These are phyloP conservation scores for Holcopasites calliopsidis DNA, from an alignment of 1,140 invertebrate genomes.

Conservation along the genomic window DNA sequence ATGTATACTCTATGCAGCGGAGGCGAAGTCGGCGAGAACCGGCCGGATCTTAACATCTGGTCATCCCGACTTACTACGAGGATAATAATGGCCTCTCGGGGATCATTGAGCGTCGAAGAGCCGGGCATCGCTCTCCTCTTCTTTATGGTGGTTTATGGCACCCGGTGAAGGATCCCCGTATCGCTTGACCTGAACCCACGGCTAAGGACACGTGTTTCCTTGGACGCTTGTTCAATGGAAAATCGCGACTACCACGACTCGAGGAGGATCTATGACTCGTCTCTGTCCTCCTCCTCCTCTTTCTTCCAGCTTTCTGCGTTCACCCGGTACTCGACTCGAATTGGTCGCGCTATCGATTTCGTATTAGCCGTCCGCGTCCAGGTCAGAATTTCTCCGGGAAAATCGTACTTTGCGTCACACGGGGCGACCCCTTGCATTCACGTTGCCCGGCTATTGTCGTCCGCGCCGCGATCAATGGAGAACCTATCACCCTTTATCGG, in stretches of 20 bases:
- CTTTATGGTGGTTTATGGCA: slow-evolving; percentile 59
- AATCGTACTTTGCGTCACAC: slow-evolving; percentile 16
- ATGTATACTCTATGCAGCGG: slow-evolving; percentile 64
- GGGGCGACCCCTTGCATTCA: not conserved
- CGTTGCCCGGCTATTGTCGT: not conserved
- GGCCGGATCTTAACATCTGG: slow-evolving; percentile 60
- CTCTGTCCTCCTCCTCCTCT: not conserved
- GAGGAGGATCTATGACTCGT: not conserved
- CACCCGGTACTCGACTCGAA: not conserved
- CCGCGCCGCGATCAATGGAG: not conserved
- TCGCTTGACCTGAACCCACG: slow-evolving; percentile 9
- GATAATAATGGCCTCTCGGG: slow-evolving; percentile 56
- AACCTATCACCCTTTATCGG: slow-evolving; percentile 21
- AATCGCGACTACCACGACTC: slow-evolving; percentile 11
- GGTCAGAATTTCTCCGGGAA: slow-evolving; percentile 40
- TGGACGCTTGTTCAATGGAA: slow-evolving; percentile 38
- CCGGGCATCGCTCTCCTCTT: slow-evolving; percentile 11
- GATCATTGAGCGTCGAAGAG: slow-evolving; percentile 47
- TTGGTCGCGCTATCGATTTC: slow-evolving; percentile 50
- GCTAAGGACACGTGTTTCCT: slow-evolving; percentile 50
- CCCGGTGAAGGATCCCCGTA: slow-evolving; percentile 19
- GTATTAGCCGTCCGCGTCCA: slow-evolving; percentile 38
- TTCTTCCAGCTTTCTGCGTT: not conserved
- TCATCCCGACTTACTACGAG: slow-evolving; percentile 64
- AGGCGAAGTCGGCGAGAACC: slow-evolving; percentile 24